Evolutionary conservation across 2,888 invertebrate genomes (phyloP), one percentile per base, ranked within the genome.

Genomic region (Scaptodrosophila latifasciaeformis): DNA sequence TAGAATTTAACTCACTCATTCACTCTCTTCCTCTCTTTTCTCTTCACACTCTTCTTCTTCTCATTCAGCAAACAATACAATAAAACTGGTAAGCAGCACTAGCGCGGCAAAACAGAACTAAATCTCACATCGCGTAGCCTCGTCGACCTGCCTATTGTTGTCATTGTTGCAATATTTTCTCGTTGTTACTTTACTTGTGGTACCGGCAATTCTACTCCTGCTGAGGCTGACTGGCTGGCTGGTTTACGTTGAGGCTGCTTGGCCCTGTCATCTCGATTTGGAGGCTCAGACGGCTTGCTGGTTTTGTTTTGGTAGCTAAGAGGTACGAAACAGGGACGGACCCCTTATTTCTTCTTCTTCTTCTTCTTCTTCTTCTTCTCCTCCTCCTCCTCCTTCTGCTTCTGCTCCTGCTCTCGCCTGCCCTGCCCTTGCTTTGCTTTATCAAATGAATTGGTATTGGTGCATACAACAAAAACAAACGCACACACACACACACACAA

Each of bases 81-180:
- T 24, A 40, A 49, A 49, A 43, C 48, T 53, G 31, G 18, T 27
- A 37, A 37, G 17, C 19, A 61, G 43, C n/a, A n/a, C n/a, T n/a
- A n/a, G n/a, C n/a, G n/a, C n/a, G n/a, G n/a, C n/a, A n/a, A n/a
- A n/a, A n/a, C n/a, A n/a, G n/a, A n/a, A n/a, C 43, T 50, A 48
- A 62, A 52, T 49, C 43, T 54, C 29, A 17, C 49, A 39, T 27
- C 42, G 19, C 43, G n/a, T n/a, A n/a, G n/a, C n/a, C n/a, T n/a
- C n/a, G 35, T 34, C 30, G 56, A 50, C 13, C 21, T 49, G 47
- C 48, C 67, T 74, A 67, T 70, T 74, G 75, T 70, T 74, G 60
- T 64, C 67, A 70, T 67, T 70, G 67, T 70, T 70, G 53, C 70
- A n/a, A n/a, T n/a, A n/a, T n/a, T n/a, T n/a, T n/a, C n/a, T n/a